Conservation (phyloP, 1,140 invertebrate species). For the Leptonema lineaticorne region DNA sequence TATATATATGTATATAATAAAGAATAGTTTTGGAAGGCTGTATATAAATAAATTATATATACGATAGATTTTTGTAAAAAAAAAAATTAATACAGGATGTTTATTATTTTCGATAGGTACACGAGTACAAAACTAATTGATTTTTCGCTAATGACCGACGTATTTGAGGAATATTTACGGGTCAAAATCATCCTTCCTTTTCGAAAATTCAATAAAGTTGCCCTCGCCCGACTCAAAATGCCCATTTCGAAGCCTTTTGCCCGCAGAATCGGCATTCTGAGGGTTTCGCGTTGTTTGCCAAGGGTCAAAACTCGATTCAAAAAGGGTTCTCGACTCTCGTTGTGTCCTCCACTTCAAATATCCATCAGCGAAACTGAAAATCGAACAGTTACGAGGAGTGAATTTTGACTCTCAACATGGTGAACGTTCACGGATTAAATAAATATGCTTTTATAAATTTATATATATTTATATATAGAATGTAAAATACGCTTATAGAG, state of each 20-base stretch:
- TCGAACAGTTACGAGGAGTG: too few relatives aligned
- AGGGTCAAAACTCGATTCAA: neutral
- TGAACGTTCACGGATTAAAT: too few relatives aligned
- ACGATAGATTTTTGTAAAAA: too few relatives aligned
- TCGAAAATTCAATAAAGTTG: neutral
- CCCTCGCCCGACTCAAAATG: neutral
- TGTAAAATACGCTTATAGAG: too few relatives aligned
- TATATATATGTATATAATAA: too few relatives aligned
- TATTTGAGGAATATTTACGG: neutral
- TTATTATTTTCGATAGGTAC: too few relatives aligned
- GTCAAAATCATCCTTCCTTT: neutral
- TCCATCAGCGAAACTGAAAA: neutral
- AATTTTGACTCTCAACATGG: too few relatives aligned
- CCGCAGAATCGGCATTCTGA: neutral
- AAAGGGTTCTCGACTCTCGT: neutral
- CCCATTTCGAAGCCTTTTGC: neutral
- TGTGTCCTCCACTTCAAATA: constrained; percentile 6
- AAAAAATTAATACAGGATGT: too few relatives aligned
- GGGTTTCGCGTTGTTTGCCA: neutral
- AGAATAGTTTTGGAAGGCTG: too few relatives aligned
- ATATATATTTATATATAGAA: too few relatives aligned
- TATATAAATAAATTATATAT: too few relatives aligned
- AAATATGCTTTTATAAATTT: too few relatives aligned
- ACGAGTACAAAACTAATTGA: constrained; percentile 7
- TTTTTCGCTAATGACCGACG: constrained; percentile 18